Evolutionary conservation across 1,140 invertebrate genomes (phyloP).

Genomic region (Leptinotarsa defecta): DNA sequence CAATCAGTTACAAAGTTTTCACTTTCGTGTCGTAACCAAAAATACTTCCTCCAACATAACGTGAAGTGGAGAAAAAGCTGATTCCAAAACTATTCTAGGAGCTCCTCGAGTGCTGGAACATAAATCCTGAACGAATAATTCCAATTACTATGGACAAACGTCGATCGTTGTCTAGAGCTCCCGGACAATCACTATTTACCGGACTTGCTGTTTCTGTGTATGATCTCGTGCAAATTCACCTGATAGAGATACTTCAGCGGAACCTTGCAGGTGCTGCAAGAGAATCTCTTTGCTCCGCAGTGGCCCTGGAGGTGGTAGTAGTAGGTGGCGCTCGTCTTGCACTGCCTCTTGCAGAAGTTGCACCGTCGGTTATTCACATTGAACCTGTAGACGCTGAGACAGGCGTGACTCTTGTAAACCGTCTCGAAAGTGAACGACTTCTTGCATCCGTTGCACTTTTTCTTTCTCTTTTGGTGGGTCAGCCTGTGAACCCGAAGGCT

Average conservation of each 20-base stretch:
- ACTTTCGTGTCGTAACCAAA: no score
- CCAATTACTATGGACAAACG: no score
- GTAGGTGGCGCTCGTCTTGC: constrained; percentile 5
- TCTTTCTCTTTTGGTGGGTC: constrained; percentile 20
- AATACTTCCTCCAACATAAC: no score
- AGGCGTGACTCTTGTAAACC: constrained; percentile 18
- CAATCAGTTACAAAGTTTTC: background rate
- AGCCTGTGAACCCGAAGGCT: constrained; percentile 24
- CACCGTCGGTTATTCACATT: constrained; percentile 17
- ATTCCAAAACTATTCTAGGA: no score
- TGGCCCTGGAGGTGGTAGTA: constrained; percentile 16
- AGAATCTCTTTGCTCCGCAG: constrained; percentile 6
- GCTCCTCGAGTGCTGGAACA: no score
- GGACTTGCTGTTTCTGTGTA: constrained; percentile 1
- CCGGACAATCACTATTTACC: background rate
- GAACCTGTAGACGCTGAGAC: constrained; percentile 2
- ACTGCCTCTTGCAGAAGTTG: constrained; percentile 17
- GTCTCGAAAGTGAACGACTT: constrained; percentile 22
- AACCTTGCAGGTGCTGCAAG: constrained; percentile 12
- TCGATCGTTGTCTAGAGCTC: no score
- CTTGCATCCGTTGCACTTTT: constrained; percentile 24
- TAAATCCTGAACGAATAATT: no score
- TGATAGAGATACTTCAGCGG: constrained; percentile 14
- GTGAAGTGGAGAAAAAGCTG: no score
- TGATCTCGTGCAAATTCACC: constrained; percentile 13